phyloP scores from a whole-genome alignment of 2,113 vertebrate genomes.

The Caloenas nicobarica region DNA sequence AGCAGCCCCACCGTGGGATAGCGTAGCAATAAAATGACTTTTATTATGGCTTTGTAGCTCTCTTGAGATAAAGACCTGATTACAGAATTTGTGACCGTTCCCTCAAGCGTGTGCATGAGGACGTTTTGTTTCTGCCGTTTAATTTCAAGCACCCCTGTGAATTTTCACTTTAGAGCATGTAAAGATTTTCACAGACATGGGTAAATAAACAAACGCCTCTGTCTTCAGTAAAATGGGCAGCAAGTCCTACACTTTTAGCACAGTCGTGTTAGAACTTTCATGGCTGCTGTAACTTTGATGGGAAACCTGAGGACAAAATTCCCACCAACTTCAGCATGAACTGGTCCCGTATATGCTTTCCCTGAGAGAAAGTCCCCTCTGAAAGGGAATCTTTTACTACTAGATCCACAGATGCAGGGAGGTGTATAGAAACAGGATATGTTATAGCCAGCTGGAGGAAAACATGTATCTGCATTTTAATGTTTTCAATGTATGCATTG shows the following conservation, averaged over 20 bases:
- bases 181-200: neutral
- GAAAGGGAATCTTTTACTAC: neutral
- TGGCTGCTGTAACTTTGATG: neutral
- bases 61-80: neutral
- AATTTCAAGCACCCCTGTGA: neutral
- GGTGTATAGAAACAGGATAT: neutral
- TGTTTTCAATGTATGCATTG: neutral
- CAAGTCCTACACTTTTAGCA: neutral
- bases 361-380: neutral
- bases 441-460: neutral
- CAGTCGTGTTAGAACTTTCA: neutral
- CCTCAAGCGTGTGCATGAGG: neutral
- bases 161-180: neutral
- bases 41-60: slow-evolving; percentile 4
- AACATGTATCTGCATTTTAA: neutral
- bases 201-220: neutral
- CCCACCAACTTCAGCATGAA: neutral
- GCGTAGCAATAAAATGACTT: neutral
- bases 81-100: neutral
- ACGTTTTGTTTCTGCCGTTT: slow-evolving; percentile 2
- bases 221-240: neutral
- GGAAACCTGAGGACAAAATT: neutral
- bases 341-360: neutral
- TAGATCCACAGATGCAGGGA: neutral
- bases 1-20: neutral